phyloP scores from a whole-genome alignment of 2,797 vertebrate genomes.

The Myiotriccus ornatus region DNA sequence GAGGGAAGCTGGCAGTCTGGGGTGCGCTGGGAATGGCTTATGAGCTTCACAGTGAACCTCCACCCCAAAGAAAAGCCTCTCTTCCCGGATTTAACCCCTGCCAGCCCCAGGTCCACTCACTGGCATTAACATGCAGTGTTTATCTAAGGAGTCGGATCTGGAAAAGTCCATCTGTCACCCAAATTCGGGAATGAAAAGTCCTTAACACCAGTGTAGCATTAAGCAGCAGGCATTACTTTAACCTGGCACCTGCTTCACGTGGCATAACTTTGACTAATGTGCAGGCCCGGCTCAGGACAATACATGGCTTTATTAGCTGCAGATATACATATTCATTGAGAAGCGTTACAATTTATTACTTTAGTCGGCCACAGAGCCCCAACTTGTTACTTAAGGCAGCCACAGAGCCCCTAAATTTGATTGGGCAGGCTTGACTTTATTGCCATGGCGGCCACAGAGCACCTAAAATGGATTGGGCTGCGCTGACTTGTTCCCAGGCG shows the following conservation, averaged over 20 bases:
- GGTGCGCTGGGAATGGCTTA: neutral
- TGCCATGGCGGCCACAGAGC: too few species aligned
- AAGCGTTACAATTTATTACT: neutral
- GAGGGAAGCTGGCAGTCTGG: neutral
- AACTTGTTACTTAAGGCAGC: neutral
- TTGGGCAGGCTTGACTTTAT: too few species aligned
- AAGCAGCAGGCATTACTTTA: neutral
- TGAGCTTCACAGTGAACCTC: fast-evolving
- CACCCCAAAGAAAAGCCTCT: neutral
- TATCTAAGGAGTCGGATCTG: neutral
- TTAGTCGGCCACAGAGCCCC: neutral
- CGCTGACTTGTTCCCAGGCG: neutral
- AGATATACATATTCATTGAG: neutral
- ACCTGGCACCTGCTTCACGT: too few species aligned
- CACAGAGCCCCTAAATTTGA: too few species aligned
- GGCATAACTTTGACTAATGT: neutral
- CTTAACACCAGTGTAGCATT: neutral
- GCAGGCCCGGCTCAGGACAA: fast-evolving
- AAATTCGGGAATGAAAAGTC: neutral
- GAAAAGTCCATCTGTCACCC: neutral
- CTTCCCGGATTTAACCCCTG: neutral
- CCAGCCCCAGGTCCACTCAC: neutral
- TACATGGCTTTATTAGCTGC: neutral
- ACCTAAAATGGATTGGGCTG: neutral
- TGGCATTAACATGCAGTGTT: fast-evolving